Base-by-base conservation (phyloP, 2,888 invertebrate genomes). In the Lycaena phlaeas region DNA sequence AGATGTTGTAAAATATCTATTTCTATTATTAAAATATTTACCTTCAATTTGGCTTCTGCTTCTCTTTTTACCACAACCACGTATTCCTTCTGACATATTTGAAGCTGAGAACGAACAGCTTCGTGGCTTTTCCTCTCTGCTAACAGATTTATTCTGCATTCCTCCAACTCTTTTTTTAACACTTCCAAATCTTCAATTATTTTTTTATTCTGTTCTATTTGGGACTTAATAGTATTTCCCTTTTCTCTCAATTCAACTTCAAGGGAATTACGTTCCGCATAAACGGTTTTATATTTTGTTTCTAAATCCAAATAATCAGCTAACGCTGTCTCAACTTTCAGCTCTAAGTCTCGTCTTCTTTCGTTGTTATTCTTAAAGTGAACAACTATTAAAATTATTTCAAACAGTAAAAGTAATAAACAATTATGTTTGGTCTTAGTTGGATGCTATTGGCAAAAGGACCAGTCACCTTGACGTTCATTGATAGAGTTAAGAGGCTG, bases 261-360 rank as follows among this genome's bases (percentile, higher is more conserved):
- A 29, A 68, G 44, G 17, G 44, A 27, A 9, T 48, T 56, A 14
- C 59, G 48, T 48, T 73, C 72, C 1, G 40, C 47, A 41, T 57
- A 51, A 28, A 76, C 40, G 28, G 70, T 68, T 50, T 76, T 79
- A 38, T 71, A 60, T 49, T 69, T 70, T 26, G 74, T 68, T 45
- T 87, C 84, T 50, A 86, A 69, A 28, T 85, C 79, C 15, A 86
- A 74, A 47, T 85, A 87, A 50, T 86, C 86, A 40, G 84, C 73
- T 45, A 86, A 58, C 1, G 86, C 68, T 42, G 85, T 76, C 58
- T 86, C 64, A 26, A 87, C 63, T 64, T 89, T 88, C 1, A 77
- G 56, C 58, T 89, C 88, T 14, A 89, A 55, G 34, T 84, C 69
- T 58, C 86, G 85, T 70, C 52, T 87, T 71, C 59, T 86, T 74